These are phyloP conservation scores for Sebastes umbrosus DNA, from an alignment of 2,797 vertebrate species.

Conservation along the genomic window DNA sequence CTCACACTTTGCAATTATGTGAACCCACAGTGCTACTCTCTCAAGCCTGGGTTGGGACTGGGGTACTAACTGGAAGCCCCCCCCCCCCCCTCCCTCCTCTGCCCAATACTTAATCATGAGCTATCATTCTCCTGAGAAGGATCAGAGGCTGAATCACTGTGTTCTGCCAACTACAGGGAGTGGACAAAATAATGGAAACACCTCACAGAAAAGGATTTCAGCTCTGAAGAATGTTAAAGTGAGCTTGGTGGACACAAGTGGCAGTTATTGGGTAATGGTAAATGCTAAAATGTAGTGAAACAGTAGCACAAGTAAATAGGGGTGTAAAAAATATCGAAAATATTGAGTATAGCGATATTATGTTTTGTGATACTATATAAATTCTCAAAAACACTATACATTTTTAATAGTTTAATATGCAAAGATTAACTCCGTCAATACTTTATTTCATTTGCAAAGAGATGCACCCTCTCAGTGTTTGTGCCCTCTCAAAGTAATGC, in stretches of 20 bases:
- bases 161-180: neutral
- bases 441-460: neutral
- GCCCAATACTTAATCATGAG: neutral
- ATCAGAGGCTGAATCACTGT: slow-evolving; percentile 11
- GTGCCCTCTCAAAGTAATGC: too few relatives aligned
- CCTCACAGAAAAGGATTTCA: neutral
- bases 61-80: slow-evolving; percentile 26
- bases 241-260: neutral
- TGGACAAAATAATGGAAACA: neutral
- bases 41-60: slow-evolving; percentile 31
- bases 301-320: too few relatives aligned
- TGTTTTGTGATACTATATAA: too few relatives aligned
- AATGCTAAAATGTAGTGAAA: too few relatives aligned
- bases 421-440: too few relatives aligned
- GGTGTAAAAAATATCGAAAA: too few relatives aligned
- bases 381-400: too few relatives aligned
- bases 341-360: too few relatives aligned
- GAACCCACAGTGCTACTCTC: slow-evolving; percentile 54
- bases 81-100: neutral
- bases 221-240: neutral
- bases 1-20: slow-evolving; percentile 76
- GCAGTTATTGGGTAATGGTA: too few relatives aligned
- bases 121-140: neutral
- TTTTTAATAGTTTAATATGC: too few relatives aligned
- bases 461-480: rapidly evolving